These are phyloP conservation scores for Caranx ignobilis DNA, from an alignment of 2,113 vertebrate genomes.

Conservation along the genomic window DNA sequence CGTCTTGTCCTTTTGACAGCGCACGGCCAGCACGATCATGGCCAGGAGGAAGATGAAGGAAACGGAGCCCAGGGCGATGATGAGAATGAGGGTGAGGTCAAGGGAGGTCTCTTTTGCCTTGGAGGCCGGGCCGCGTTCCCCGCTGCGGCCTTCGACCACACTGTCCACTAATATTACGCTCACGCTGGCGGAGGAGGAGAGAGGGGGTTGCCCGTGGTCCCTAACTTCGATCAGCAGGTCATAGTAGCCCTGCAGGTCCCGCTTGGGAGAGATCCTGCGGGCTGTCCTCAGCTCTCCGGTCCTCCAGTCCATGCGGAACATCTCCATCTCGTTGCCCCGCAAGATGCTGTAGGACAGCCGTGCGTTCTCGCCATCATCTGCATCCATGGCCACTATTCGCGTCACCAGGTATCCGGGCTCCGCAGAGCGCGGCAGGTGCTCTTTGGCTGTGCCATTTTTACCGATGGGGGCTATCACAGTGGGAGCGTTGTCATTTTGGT, in stretches of 20 bases:
- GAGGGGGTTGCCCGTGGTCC: slow-evolving; percentile 96
- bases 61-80: slow-evolving; percentile 96
- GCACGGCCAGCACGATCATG: slow-evolving; percentile 97
- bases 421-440: slow-evolving; percentile 92
- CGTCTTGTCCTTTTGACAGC: slow-evolving; percentile 99
- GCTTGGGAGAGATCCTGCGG: slow-evolving; percentile 90
- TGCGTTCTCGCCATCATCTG: slow-evolving; percentile 96
- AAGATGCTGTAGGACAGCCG: slow-evolving; percentile 95
- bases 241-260: slow-evolving; percentile 93
- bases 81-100: slow-evolving; percentile 97
- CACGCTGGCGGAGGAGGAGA: slow-evolving; percentile 93
- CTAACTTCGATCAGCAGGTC: slow-evolving; percentile 96
- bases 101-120: slow-evolving; percentile 90
- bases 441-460: slow-evolving; percentile 90
- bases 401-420: slow-evolving; percentile 96
- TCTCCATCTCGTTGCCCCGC: slow-evolving; percentile 94
- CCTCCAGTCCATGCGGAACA: slow-evolving; percentile 98
- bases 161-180: slow-evolving; percentile 93
- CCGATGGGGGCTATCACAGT: slow-evolving; percentile 83
- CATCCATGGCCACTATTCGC: slow-evolving; percentile 94
- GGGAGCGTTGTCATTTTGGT: slow-evolving; percentile 97
- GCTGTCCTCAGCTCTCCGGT: slow-evolving; percentile 96
- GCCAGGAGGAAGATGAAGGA: slow-evolving; percentile 97
- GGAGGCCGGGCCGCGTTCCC: slow-evolving; percentile 78
- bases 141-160: slow-evolving; percentile 86